Percentiles rank a stretch among this genome's conserved stretches.
Conservation (phyloP, 1,140 invertebrate genomes). For the Temnothorax curvispinosus region DNA sequence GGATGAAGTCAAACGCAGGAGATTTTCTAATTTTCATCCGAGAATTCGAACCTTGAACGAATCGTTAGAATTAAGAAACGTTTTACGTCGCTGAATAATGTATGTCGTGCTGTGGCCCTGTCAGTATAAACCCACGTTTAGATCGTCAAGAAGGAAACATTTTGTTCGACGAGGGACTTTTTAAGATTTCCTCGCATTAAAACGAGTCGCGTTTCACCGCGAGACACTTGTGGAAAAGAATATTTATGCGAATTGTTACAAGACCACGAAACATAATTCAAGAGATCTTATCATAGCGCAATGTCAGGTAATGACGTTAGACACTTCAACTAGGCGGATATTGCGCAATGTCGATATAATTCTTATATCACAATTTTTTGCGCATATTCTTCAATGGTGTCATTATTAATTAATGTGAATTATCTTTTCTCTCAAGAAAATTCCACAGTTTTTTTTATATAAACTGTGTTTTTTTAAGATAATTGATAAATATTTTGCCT, state of each 20-base stretch:
- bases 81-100: slow-evolving; percentile 14
- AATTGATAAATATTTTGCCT: not conserved
- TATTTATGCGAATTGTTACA: slow-evolving; percentile 1
- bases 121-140: not conserved
- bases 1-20: not conserved
- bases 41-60: not conserved
- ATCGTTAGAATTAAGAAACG: not conserved
- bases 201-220: not conserved
- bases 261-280: not conserved
- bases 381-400: not conserved
- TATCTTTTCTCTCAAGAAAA: not conserved
- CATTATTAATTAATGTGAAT: not conserved
- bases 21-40: not conserved
- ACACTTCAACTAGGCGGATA: not conserved
- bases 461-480: not conserved
- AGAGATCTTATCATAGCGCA: not conserved
- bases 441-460: not conserved
- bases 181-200: not conserved
- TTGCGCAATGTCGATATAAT: not conserved
- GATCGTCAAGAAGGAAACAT: not conserved
- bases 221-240: not conserved
- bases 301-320: not conserved
- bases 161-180: not conserved
- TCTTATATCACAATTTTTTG: not conserved
- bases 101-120: not conserved